Evolutionary conservation across 2,888 invertebrate species (phyloP), one percentile per base, ranked within the genome.

Genomic region (Sarcophaga variegata): DNA sequence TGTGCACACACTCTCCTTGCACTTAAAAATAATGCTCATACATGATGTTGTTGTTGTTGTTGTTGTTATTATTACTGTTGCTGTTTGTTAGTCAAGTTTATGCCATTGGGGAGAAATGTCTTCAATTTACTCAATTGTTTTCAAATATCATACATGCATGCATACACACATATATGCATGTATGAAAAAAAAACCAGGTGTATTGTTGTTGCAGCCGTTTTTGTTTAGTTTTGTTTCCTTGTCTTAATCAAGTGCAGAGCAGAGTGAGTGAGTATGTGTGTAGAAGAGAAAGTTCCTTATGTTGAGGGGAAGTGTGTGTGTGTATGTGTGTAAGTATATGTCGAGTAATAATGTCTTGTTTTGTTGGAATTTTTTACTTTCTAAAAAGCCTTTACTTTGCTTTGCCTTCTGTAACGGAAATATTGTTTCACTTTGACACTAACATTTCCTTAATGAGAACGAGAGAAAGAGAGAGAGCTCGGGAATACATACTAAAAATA

Each of bases 361-460:
- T 17, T 80, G 75, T 84, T 66, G 63, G 49, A 10, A 45, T 63
- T 22, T 76, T 62, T 81, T 67, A 4, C 54, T 37, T 37, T 10
- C 8, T 37, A 37, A 10, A 37, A 37, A 3, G 8, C 37, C 6
- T 37, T 37, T 37, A 10, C 10, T 37, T 37, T 37, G 8, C 10
- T 37, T 37, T 37, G 62, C 45, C 20, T 74, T 25, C 74, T 83
- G 81, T 83, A 87, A 87, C 81, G 86, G 86, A 87, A 81, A 87
- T 81, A 81, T 81, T 83, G 77, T 78, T 87, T 78, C 78, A 78
- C 45, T 81, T 62, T 87, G 83, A 83, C 86, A 87, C 83, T 75
- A 75, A 66, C 78, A 54, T 64, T 71, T 77, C 54, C 37, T 74
- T 75, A 49, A 78, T 74, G 14, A 22, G 14, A 66, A 75, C 72